Base-by-base conservation (phyloP, 1,140 invertebrate genomes). In the Trachelipus rathkii region DNA sequence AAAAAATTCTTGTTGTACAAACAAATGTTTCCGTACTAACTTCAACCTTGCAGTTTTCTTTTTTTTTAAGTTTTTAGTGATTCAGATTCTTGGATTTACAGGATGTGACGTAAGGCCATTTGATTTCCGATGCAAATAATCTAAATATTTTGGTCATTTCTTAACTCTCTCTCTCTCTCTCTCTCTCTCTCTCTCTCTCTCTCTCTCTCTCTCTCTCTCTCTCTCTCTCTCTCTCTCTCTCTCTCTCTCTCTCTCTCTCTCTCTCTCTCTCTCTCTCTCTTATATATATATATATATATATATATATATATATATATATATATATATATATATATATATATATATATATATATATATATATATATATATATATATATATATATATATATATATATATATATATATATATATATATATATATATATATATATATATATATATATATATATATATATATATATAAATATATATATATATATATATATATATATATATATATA, bases 351-450 rank as follows among this genome's bases (percentile, higher is more conserved):
- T n/a, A n/a, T n/a, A 68, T n/a, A 68, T 68, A 68, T n/a, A 68
- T 68, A 68, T 68, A 68, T 68, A 68, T n/a, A 68, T 68, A 68
- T 68, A 68, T 68, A 68, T n/a, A 68, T 68, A 68, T 15, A 68
- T 10, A 68, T 68, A 15, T 15, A 68, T 13, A 15, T 10, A 68
- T 68, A n/a, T n/a, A 68, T 13, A 68, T n/a, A 68, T 68, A 10
- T 0, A 68, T n/a, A 68, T 68, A n/a, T 68, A 0, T 0, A 68
- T n/a, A n/a, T 68, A 68, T 68, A n/a, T n/a, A 68, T n/a, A n/a
- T n/a, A 68, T n/a, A 68, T 68, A 68, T n/a, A 68, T 68, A 68
- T 68, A 68, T 68, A 68, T n/a, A 68, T 68, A 68, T 68, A 68
- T 68, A 68, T n/a, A 68, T 68, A 68, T 15, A 68, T 15, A 68